Conservation (phyloP, 2,113 vertebrate species). For the Chitala chitala region DNA sequence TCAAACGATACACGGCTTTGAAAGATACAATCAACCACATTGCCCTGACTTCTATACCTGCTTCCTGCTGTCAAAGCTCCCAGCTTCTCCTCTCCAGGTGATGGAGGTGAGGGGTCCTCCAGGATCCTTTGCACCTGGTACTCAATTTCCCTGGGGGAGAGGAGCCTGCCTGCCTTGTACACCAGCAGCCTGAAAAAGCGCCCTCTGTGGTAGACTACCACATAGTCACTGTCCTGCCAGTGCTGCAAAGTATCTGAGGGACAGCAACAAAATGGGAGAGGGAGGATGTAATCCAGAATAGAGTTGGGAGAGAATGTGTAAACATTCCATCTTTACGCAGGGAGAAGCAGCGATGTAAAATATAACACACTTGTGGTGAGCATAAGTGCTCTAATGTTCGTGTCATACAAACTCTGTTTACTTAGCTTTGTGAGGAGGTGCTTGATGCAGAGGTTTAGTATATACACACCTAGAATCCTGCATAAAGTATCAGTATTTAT, state of each 20-base stretch:
- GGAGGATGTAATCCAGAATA: not conserved
- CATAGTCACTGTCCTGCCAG: conserved; percentile 71
- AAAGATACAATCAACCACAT: not conserved
- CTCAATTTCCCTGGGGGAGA: conserved; percentile 72
- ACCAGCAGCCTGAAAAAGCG: conserved; percentile 74
- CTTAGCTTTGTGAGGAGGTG: too few relatives aligned
- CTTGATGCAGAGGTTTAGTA: too few relatives aligned
- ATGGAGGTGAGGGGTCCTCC: conserved; percentile 61
- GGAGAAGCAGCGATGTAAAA: too few relatives aligned
- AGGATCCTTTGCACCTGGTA: conserved; percentile 77
- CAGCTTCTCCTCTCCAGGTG: conserved; percentile 72
- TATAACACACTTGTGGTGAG: too few relatives aligned
- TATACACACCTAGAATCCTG: too few relatives aligned
- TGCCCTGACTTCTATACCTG: conserved; percentile 51
- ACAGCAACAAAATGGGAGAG: too few relatives aligned
- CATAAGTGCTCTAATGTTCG: not conserved
- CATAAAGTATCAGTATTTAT: too few relatives aligned
- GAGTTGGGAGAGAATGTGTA: not conserved
- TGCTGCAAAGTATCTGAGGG: conserved; percentile 70
- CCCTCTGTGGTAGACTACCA: conserved; percentile 74
- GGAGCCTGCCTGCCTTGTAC: conserved; percentile 65
- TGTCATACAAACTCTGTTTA: too few relatives aligned
- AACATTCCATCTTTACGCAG: not conserved
- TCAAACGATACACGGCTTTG: too few relatives aligned
- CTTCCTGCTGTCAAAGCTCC: conserved; percentile 76